Evolutionary conservation across 2,888 invertebrate genomes (phyloP).

Genomic region (Sphaerophoria taeniata): DNA sequence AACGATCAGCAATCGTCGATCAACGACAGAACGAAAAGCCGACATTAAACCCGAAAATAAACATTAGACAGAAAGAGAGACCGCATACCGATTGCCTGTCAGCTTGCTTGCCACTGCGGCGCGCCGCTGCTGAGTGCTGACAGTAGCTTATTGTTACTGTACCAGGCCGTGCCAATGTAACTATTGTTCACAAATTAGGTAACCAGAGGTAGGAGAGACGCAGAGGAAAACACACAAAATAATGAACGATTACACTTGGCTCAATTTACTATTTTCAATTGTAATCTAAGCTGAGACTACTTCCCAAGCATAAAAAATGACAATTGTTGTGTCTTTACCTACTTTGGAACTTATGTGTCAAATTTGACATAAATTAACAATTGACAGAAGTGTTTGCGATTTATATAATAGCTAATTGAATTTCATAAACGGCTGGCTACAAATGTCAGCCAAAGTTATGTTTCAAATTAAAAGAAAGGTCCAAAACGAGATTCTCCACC

Average conservation of each 20-base stretch:
- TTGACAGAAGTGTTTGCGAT: constrained; percentile 19
- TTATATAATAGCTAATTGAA: constrained; percentile 58
- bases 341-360: constrained; percentile 23
- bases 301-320: constrained; percentile 31
- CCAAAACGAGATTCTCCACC: constrained; percentile 60
- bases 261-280: constrained; percentile 68
- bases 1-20: constrained; percentile 15
- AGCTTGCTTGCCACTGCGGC: constrained; percentile 9
- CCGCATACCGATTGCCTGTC: constrained; percentile 5
- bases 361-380: constrained; percentile 22
- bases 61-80: constrained; percentile 54
- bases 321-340: background rate
- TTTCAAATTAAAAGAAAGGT: constrained; percentile 4
- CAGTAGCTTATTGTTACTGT: constrained; percentile 74
- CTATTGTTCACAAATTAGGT: constrained; percentile 75
- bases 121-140: constrained; percentile 16
- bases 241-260: constrained; percentile 72
- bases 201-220: constrained; percentile 69
- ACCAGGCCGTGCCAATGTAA: constrained; percentile 75
- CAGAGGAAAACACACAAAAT: constrained; percentile 48
- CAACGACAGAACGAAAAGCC: constrained; percentile 12
- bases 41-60: background rate
- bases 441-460: constrained; percentile 39
- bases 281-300: constrained; percentile 55
- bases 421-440: too few relatives aligned